These are phyloP conservation scores for Saimiri boliviensis DNA, from an alignment of 2,113 vertebrate species.

Conservation along the genomic window DNA sequence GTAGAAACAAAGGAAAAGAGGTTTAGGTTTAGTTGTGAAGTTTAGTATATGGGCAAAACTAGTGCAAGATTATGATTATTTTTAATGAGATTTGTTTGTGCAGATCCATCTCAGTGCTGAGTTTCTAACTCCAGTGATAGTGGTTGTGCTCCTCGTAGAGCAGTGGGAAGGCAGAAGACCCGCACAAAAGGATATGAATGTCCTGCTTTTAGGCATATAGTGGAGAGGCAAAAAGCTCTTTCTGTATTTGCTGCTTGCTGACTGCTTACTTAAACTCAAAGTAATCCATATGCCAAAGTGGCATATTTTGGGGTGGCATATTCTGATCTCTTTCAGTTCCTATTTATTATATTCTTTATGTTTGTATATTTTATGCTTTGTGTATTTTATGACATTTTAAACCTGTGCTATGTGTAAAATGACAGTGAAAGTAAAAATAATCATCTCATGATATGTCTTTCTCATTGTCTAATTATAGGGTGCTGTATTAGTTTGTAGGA, in stretches of 20 bases:
- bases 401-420: not conserved
- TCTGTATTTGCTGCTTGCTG: not conserved
- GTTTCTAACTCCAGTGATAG: not conserved
- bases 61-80: not conserved
- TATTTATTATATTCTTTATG: not conserved
- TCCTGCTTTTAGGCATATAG: not conserved
- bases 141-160: not conserved
- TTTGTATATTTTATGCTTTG: not conserved
- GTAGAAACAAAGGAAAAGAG: not conserved
- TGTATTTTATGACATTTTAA: not conserved
- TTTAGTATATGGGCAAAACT: not conserved
- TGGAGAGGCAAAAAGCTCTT: accelerated
- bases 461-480: not conserved
- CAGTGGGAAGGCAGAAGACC: not conserved
- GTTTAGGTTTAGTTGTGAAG: not conserved
- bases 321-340: not conserved
- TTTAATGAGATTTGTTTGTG: not conserved
- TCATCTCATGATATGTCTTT: not conserved
- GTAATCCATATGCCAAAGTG: not conserved
- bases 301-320: not conserved
- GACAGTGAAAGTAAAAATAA: not conserved
- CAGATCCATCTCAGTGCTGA: not conserved
- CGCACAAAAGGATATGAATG: not conserved
- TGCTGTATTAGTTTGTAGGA: not conserved
- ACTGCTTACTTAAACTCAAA: not conserved